phyloP scores from a whole-genome alignment of 2,113 vertebrate species.

The Cardinalis cardinalis region DNA sequence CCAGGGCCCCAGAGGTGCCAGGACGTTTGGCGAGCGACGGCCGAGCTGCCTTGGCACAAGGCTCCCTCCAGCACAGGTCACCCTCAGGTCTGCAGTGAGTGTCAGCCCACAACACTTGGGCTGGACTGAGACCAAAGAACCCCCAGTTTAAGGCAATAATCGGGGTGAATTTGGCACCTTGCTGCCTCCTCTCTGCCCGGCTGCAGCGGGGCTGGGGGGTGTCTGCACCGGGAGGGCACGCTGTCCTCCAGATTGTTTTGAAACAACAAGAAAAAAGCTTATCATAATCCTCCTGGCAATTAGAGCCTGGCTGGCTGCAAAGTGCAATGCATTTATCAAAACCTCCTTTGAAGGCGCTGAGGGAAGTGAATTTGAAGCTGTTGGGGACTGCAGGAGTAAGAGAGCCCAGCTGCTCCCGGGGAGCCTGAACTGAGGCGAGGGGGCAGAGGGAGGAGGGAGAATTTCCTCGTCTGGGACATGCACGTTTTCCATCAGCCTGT shows the following conservation, averaged over 20 bases:
- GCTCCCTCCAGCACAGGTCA: not conserved
- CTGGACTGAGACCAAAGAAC: not conserved
- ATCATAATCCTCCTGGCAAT: slow-evolving; percentile 61
- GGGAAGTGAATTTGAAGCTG: slow-evolving; percentile 58
- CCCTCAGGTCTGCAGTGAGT: not conserved
- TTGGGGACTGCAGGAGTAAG: not conserved
- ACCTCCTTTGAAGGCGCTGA: slow-evolving; percentile 45
- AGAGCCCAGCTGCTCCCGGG: slow-evolving; percentile 27
- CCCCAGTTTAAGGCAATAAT: not conserved
- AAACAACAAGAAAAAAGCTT: slow-evolving; percentile 59
- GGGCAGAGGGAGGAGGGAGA: slow-evolving; percentile 31
- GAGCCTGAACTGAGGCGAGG: not conserved
- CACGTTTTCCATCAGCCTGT: slow-evolving; percentile 29
- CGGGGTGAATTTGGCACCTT: not conserved
- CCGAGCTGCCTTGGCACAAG: slow-evolving; percentile 24
- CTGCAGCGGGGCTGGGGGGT: not conserved
- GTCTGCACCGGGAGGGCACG: not conserved
- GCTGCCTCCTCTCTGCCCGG: not conserved
- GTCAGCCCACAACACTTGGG: not conserved
- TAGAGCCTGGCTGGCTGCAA: slow-evolving; percentile 52
- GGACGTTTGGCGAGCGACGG: not conserved
- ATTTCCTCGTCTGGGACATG: not conserved
- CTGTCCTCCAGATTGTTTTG: slow-evolving; percentile 39
- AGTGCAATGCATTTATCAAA: slow-evolving; percentile 62
- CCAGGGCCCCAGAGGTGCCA: not conserved